Evolutionary conservation across 1,140 invertebrate genomes (phyloP), one percentile per base, ranked within the genome.

Genomic region (Calosoma granatense): DNA sequence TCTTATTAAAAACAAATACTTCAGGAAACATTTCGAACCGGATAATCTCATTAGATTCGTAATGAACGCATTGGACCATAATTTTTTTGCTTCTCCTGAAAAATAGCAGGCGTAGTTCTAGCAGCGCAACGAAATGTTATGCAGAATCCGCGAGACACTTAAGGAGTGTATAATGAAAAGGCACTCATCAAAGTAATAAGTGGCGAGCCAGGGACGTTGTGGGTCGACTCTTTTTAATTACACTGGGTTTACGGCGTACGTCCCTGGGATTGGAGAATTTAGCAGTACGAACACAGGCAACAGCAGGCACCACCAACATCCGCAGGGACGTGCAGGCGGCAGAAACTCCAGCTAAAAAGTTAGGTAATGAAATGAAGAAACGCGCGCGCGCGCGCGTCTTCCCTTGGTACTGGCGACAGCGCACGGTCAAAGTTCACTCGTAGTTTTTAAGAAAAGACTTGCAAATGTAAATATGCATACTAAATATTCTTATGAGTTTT

Each of bases 221-320:
- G 41, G 6, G 3, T 47, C 41, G 41, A 47, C 17, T 47, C 41
- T 47, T 47, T 47, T 47, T 47, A 47, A 47, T 47, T 47, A 47
- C 26, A 30, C 26, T 30, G 4, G 26, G 26, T 30, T 30, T 6
- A 6, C 4, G 26, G 6, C 6, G 26, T 30, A 30, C 26, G 4
- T 14, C 26, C 26, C 6, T 14, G 26, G 4, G 26, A 14, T 14
- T 30, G 14, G 6, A 30, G 26, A 30, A 4, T 6, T 30, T 30
- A 14, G n/a, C n/a, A n/a, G n/a, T n/a, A n/a, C n/a, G n/a, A n/a
- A n/a, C n/a, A n/a, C n/a, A n/a, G n/a, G n/a, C n/a, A n/a, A n/a
- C n/a, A 30, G 26, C 6, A 30, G 26, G 26, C 26, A 30, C 26
- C 14, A 4, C 26, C 14, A 6, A 6, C 26, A 30, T 30, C 14